phyloP scores from a whole-genome alignment of 2,888 invertebrate genomes.

The Didymodactylos carnosus region DNA sequence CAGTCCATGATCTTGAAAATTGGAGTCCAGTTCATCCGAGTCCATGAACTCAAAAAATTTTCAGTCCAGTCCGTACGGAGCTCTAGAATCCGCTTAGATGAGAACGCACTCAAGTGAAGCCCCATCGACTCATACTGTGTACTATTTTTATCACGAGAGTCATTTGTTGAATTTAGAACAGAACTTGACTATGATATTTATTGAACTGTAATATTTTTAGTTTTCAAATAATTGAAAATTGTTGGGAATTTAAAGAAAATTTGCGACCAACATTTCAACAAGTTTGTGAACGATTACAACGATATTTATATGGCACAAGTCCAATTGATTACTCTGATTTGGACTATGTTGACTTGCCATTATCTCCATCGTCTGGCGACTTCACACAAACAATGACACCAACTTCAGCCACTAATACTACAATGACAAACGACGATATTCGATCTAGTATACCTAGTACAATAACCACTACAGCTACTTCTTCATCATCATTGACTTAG shows the following conservation, averaged over 20 bases:
- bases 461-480: not conserved
- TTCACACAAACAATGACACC: not conserved
- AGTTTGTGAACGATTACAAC: not conserved
- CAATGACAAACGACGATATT: too few species aligned
- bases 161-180: too few species aligned
- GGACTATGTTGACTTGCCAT: not conserved
- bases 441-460: not conserved
- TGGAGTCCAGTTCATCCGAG: too few species aligned
- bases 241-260: not conserved
- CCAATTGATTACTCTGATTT: not conserved
- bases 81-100: too few species aligned
- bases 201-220: not conserved
- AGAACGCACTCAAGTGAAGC: too few species aligned
- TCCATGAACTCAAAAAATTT: too few species aligned
- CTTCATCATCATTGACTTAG: not conserved
- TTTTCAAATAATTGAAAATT: not conserved
- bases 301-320: not conserved
- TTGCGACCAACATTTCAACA: not conserved
- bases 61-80: too few species aligned
- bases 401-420: not conserved
- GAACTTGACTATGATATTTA: not conserved
- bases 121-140: too few species aligned
- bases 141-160: too few species aligned
- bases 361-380: not conserved
- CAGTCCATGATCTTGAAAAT: too few species aligned